These are phyloP conservation scores for Sphaeramia orbicularis DNA, from an alignment of 2,797 vertebrate genomes.

Conservation along the genomic window DNA sequence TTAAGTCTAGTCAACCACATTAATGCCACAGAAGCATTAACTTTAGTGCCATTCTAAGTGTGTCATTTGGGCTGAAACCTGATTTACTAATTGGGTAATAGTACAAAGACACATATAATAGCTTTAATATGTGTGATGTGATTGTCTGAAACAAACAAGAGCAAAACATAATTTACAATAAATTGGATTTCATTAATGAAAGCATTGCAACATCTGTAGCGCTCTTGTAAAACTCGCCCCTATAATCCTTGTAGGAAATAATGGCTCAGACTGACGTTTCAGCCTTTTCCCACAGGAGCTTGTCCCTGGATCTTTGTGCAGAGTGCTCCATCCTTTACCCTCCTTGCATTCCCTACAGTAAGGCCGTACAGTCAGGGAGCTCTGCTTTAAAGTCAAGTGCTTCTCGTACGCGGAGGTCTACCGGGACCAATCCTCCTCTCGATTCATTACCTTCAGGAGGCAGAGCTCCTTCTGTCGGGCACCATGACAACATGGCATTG, in stretches of 20 bases:
- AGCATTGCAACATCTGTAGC: conserved; percentile 10
- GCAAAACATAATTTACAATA: conserved; percentile 36
- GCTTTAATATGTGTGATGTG: conserved; percentile 37
- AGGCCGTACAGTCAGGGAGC: conserved; percentile 50
- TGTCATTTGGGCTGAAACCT: conserved; percentile 30
- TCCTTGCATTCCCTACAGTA: conserved; percentile 30
- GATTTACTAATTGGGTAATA: conserved; percentile 32
- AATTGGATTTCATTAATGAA: conserved; percentile 39
- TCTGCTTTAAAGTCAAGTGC: conserved; percentile 79
- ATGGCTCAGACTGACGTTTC: conserved; percentile 35
- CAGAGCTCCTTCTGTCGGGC: conserved; percentile 71
- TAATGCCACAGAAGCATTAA: not conserved
- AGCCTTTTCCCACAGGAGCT: conserved; percentile 39
- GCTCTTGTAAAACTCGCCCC: conserved; percentile 14
- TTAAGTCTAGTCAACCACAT: not conserved
- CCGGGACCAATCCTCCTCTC: conserved; percentile 75
- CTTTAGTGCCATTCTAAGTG: conserved; percentile 22
- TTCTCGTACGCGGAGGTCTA: conserved; percentile 71
- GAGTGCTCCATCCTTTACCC: conserved; percentile 41
- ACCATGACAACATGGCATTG: conserved; percentile 80
- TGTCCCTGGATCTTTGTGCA: conserved; percentile 37
- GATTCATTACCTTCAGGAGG: conserved; percentile 79
- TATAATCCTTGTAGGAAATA: conserved; percentile 20
- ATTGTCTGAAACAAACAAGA: conserved; percentile 39
- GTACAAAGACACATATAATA: conserved; percentile 26